These are phyloP conservation scores for Platycnemis pennipes DNA, from an alignment of 2,888 invertebrate genomes.

Conservation along the genomic window DNA sequence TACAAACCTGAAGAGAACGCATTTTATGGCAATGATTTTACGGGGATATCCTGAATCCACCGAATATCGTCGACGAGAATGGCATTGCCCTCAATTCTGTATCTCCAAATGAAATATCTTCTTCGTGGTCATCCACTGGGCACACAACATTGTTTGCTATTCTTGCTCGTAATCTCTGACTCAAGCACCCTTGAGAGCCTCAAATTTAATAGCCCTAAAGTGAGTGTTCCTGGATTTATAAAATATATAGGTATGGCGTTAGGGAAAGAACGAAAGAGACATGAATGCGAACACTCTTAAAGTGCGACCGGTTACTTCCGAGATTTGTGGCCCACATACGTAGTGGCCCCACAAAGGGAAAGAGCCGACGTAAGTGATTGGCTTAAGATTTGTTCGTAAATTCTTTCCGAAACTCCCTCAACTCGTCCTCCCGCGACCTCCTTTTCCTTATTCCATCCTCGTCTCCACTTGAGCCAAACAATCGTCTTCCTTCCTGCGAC, in stretches of 20 bases:
- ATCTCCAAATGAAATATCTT: too few relatives aligned
- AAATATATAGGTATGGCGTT: not conserved
- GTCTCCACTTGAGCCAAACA: conserved; percentile 18
- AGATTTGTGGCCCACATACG: conserved; percentile 19
- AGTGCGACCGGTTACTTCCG: not conserved
- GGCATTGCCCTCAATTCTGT: too few relatives aligned
- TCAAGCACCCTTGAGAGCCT: not conserved
- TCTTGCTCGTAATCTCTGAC: not conserved
- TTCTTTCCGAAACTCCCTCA: not conserved
- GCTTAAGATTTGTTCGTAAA: conserved; percentile 36
- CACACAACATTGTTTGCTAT: not conserved
- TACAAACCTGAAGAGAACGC: too few relatives aligned
- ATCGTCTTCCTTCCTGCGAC: not conserved
- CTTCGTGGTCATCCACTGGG: too few relatives aligned
- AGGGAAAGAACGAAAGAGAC: not conserved
- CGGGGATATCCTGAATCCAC: too few relatives aligned
- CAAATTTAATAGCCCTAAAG: not conserved
- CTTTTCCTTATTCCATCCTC: not conserved
- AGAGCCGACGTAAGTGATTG: conserved; percentile 8
- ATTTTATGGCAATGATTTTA: too few relatives aligned
- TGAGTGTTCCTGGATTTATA: not conserved
- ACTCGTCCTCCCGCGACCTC: not conserved
- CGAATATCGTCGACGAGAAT: too few relatives aligned
- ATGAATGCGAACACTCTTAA: not conserved
- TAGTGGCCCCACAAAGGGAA: not conserved